Conservation (phyloP, 2,113 vertebrate species). For the Noturus placidus region DNA sequence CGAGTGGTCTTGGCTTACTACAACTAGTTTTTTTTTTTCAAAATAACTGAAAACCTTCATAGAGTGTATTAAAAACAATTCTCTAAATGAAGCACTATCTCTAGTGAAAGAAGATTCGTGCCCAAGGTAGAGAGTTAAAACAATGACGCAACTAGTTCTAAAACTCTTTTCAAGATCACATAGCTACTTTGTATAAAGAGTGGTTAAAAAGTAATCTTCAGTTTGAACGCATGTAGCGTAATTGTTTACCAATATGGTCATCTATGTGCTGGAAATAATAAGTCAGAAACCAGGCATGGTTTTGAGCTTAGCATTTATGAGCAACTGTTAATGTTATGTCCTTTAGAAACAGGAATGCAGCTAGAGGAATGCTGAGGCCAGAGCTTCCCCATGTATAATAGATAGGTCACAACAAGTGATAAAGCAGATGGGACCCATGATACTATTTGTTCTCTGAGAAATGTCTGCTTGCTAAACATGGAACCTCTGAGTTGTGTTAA, state of each 20-base stretch:
- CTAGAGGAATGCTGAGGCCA: slow-evolving; percentile 9
- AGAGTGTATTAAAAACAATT: not conserved
- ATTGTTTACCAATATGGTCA: slow-evolving; percentile 29
- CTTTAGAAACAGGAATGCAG: slow-evolving; percentile 27
- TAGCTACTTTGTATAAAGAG: slow-evolving; percentile 29
- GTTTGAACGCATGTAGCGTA: slow-evolving; percentile 24
- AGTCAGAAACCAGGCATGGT: not conserved
- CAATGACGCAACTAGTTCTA: slow-evolving; percentile 23
- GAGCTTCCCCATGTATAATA: not conserved
- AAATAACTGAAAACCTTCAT: not conserved
- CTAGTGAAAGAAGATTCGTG: slow-evolving; percentile 26
- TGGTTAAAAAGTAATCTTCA: slow-evolving; percentile 8
- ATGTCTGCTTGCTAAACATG: slow-evolving; percentile 16
- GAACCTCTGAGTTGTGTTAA: not conserved
- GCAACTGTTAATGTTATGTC: slow-evolving; percentile 14
- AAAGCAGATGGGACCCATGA: slow-evolving; percentile 20
- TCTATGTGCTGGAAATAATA: slow-evolving; percentile 33
- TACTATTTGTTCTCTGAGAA: slow-evolving; percentile 28
- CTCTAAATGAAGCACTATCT: slow-evolving; percentile 6
- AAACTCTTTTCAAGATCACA: slow-evolving; percentile 29
- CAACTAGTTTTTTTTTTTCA: not conserved
- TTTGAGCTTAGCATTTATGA: not conserved
- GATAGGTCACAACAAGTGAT: slow-evolving; percentile 35
- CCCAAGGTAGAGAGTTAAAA: slow-evolving; percentile 29
- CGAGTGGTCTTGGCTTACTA: not conserved